phyloP scores from a whole-genome alignment of 2,113 vertebrate species.

The Aspidoscelis tigris region DNA sequence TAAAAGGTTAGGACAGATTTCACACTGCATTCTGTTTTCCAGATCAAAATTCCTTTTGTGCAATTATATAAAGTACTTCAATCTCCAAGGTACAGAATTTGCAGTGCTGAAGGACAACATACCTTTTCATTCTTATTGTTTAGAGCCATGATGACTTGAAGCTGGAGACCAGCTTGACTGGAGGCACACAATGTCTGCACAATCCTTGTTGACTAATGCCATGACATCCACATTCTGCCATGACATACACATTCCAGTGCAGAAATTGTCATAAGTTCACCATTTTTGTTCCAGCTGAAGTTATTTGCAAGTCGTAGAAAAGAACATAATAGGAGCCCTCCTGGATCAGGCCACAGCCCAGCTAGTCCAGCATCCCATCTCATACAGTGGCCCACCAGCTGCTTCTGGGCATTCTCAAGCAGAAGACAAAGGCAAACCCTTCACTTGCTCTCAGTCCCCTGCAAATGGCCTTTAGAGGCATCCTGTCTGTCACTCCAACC shows the following conservation, averaged over 20 bases:
- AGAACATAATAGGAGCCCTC: too few species aligned
- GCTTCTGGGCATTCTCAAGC: too few species aligned
- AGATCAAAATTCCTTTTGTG: background rate
- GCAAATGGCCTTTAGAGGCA: too few species aligned
- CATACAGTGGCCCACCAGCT: too few species aligned
- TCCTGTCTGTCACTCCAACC: too few species aligned
- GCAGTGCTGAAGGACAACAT: background rate
- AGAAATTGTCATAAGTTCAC: background rate
- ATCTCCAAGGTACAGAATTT: background rate
- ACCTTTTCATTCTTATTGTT: background rate
- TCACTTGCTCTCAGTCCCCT: too few species aligned
- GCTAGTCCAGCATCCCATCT: too few species aligned
- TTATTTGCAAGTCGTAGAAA: background rate
- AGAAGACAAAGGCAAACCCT: too few species aligned
- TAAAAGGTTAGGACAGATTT: constrained; percentile 2
- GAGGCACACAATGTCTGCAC: background rate
- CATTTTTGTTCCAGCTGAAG: background rate
- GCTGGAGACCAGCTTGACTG: background rate
- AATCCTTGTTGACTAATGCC: too few species aligned
- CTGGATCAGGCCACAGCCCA: too few species aligned
- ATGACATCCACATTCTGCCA: too few species aligned
- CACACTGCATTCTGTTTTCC: background rate
- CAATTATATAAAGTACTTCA: background rate
- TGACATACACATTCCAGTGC: too few species aligned
- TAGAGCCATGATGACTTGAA: background rate